Conservation (phyloP, 2,113 vertebrate genomes). For the Crotalus viridis region DNA sequence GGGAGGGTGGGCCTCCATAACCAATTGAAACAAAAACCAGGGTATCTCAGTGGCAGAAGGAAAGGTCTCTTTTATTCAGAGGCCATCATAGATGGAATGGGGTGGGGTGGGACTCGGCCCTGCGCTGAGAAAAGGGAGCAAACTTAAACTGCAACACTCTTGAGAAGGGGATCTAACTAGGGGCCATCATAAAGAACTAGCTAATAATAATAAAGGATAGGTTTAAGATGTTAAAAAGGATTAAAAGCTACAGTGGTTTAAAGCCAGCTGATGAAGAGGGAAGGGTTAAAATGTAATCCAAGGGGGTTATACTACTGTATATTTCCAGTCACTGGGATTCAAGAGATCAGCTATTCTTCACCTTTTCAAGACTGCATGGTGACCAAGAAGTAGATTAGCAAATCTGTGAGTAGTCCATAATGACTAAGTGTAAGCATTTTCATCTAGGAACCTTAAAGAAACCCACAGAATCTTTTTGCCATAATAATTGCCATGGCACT, state of each 20-base stretch:
- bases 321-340: constrained; percentile 34
- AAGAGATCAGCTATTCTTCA: constrained; percentile 31
- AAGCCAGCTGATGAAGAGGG: constrained; percentile 28
- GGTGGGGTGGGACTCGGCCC: constrained; percentile 54
- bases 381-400: constrained; percentile 68
- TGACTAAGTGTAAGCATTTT: constrained; percentile 64
- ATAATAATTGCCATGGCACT: constrained; percentile 36
- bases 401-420: constrained; percentile 64
- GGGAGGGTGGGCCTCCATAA: constrained; percentile 56
- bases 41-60: constrained; percentile 55
- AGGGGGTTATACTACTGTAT: constrained; percentile 38
- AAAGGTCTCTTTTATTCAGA: constrained; percentile 34
- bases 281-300: constrained; percentile 30
- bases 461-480: constrained; percentile 45
- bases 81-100: constrained; percentile 50
- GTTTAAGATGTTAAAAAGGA: constrained; percentile 31
- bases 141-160: constrained; percentile 43
- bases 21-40: constrained; percentile 61
- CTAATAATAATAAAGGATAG: constrained; percentile 30
- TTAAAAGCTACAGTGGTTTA: constrained; percentile 32
- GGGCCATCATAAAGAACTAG: constrained; percentile 39
- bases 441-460: constrained; percentile 68
- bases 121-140: constrained; percentile 28
- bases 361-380: constrained; percentile 66
- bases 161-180: constrained; percentile 52